A percentile compares a stretch with the other conserved stretches of the same genome.
Conservation (phyloP, 2,113 vertebrate genomes). For the Lanius ludovicianus region DNA sequence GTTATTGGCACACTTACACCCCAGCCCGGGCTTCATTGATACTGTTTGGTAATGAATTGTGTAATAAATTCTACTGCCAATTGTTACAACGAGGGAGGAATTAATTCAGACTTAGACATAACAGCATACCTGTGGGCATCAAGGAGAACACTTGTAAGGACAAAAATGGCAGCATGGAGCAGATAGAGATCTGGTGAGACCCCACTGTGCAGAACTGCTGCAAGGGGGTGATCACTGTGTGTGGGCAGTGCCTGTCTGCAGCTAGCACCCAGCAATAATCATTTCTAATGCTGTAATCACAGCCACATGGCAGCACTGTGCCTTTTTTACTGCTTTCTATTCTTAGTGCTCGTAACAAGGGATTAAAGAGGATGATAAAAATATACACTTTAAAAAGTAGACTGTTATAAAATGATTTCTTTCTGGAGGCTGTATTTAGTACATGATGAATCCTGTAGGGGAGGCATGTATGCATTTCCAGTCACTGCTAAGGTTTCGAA, state of each 20-base stretch:
- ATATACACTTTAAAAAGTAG: neutral
- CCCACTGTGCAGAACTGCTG: neutral
- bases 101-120: neutral
- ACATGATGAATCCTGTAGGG: neutral
- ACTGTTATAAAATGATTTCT: slow-evolving; percentile 14
- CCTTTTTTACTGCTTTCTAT: slow-evolving; percentile 49
- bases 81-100: neutral
- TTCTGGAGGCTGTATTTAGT: slow-evolving; percentile 28
- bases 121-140: neutral
- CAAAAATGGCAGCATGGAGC: neutral
- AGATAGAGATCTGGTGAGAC: neutral
- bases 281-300: slow-evolving; percentile 26
- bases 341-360: slow-evolving; percentile 38
- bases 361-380: slow-evolving; percentile 18
- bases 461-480: neutral
- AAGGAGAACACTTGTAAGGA: neutral
- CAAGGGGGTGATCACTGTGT: neutral
- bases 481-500: slow-evolving; percentile 23
- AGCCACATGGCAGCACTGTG: slow-evolving; percentile 18
- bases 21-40: neutral
- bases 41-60: neutral
- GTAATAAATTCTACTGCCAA: neutral
- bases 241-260: neutral
- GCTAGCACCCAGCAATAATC: slow-evolving; percentile 13
- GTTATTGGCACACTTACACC: neutral